Evolutionary conservation across 2,797 vertebrate species (phyloP).

Genomic region (Percopsis omiscomaycus): DNA sequence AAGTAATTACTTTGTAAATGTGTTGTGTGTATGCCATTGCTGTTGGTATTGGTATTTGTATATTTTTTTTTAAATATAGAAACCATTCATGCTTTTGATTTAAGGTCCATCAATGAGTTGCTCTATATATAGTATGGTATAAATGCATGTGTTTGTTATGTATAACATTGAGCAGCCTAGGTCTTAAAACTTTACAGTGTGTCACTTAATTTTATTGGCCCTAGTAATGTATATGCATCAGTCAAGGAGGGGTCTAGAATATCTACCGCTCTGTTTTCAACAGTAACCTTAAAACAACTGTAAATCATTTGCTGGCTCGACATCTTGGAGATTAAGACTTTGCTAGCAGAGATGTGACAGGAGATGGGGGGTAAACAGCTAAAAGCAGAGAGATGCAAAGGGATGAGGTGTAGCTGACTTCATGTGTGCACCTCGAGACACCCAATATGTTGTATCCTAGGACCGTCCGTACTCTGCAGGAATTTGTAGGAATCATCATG

Average conservation of each 20-base stretch:
- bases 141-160: conserved; percentile 1
- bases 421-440: too few species aligned
- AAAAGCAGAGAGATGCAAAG: background rate
- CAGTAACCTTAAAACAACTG: conserved; percentile 31
- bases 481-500: too few species aligned
- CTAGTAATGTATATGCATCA: conserved; percentile 41
- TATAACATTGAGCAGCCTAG: conserved; percentile 22
- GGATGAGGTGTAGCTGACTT: background rate
- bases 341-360: conserved; percentile 13
- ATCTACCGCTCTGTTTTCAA: conserved; percentile 51
- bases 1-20: background rate
- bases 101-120: background rate
- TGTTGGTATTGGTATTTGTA: background rate
- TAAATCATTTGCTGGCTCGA: conserved; percentile 58
- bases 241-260: conserved; percentile 46
- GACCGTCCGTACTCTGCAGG: too few species aligned
- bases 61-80: background rate
- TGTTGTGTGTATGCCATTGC: background rate
- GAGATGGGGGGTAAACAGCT: background rate
- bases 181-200: conserved; percentile 35
- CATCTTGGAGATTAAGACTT: conserved; percentile 39
- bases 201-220: conserved; percentile 33
- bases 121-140: conserved; percentile 1
- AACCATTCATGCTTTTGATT: background rate
- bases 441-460: too few species aligned